Evolutionary conservation across 2,797 vertebrate genomes (phyloP).

Genomic region (Xenops minutus): DNA sequence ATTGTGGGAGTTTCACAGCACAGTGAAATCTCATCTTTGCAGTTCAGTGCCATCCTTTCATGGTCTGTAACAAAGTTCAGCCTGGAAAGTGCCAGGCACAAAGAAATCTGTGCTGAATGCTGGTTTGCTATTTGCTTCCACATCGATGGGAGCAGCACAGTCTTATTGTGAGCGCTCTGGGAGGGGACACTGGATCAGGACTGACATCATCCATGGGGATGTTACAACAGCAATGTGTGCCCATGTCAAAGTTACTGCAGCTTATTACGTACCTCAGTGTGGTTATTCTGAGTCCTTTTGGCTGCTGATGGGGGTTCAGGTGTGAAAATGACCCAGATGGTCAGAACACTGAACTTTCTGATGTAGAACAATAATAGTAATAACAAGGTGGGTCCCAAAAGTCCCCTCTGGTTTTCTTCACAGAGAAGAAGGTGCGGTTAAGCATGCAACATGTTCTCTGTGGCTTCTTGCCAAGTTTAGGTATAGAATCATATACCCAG

Average conservation of each 20-base stretch:
- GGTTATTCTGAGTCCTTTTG: background rate
- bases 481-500: background rate
- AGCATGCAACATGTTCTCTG: background rate
- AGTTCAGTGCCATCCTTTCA: background rate
- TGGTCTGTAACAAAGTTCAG: background rate
- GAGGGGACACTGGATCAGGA: background rate
- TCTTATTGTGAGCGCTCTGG: background rate
- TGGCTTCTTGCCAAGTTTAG: background rate
- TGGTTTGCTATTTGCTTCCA: background rate
- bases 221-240: background rate
- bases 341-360: background rate
- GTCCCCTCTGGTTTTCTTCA: background rate
- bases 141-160: background rate
- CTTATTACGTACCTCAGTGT: background rate
- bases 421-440: background rate
- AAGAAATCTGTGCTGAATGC: background rate
- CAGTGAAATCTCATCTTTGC: background rate
- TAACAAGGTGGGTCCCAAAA: background rate
- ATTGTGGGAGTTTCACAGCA: background rate
- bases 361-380: background rate
- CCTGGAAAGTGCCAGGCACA: background rate
- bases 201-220: background rate
- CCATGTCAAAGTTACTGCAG: fast-evolving
- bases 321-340: background rate
- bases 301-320: background rate